Conservation (phyloP, 2,888 invertebrate species). For the Habroteleia sp. region DNA sequence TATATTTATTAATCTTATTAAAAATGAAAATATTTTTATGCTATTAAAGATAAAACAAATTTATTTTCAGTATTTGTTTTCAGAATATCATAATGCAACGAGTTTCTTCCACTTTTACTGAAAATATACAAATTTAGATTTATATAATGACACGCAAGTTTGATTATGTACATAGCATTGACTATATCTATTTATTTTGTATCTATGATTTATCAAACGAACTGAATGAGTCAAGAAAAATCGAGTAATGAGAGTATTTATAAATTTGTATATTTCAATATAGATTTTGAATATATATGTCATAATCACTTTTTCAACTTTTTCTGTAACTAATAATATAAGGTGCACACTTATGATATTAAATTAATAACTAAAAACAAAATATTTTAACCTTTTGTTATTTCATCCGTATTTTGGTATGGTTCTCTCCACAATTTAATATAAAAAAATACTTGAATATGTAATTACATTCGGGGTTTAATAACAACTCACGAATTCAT, state of each 20-base stretch:
- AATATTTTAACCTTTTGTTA: slow-evolving; percentile 22
- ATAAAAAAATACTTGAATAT: too few relatives aligned
- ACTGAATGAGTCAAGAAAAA: slow-evolving; percentile 49
- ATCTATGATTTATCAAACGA: slow-evolving; percentile 55
- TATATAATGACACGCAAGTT: slow-evolving; percentile 35
- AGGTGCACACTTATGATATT: slow-evolving; percentile 59
- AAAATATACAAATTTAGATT: slow-evolving; percentile 53
- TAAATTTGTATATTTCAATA: slow-evolving; percentile 58
- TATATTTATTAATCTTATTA: slow-evolving; percentile 57
- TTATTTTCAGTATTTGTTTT: slow-evolving; percentile 61
- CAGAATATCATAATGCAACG: slow-evolving; percentile 30
- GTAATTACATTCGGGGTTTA: too few relatives aligned
- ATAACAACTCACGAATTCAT: slow-evolving; percentile 12
- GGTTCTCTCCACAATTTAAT: too few relatives aligned
- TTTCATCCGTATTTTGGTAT: too few relatives aligned
- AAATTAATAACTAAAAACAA: slow-evolving; percentile 51
- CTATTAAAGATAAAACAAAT: slow-evolving; percentile 31
- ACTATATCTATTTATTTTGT: slow-evolving; percentile 59
- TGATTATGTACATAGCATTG: slow-evolving; percentile 54
- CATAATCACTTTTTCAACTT: slow-evolving; percentile 56
- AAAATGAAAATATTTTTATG: slow-evolving; percentile 59
- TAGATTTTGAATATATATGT: slow-evolving; percentile 57
- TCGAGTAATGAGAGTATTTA: slow-evolving; percentile 51
- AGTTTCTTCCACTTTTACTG: slow-evolving; percentile 50
- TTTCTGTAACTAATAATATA: slow-evolving; percentile 55